Evolutionary conservation across 2,113 vertebrate species (phyloP), one percentile per base, ranked within the genome.

Genomic region (Galbula dea): DNA sequence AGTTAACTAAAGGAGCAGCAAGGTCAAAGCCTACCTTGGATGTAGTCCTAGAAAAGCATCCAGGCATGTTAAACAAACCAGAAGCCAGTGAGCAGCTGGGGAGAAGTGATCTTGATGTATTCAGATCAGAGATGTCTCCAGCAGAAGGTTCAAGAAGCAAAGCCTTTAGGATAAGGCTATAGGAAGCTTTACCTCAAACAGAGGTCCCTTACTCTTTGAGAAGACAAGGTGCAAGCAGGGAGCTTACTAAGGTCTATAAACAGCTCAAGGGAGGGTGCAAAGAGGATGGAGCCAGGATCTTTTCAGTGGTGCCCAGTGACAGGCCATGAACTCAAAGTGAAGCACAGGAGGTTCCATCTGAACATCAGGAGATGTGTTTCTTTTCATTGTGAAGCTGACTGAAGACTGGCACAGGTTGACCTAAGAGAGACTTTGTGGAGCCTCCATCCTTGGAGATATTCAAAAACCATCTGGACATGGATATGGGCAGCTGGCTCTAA

Each of bases 21-120:
- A 93, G 95, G 95, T 95, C 96, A 93, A 81, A 85, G 45, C 79
- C 29, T 92, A 93, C 81, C 66, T 92, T 94, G 86, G 90, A 93
- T 83, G 81, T 34, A 95, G 94, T 89, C 89, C 94, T 95, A 95
- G 96, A 93, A 96, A 96, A 79, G 41, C 94, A 94, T 30, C 92
- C 94, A 95, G 81, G 94, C 67, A 6, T 15, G 11, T 46, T 95
- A 94, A 96, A 92, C 90, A 69, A 92, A 96, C 24, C 62, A 94
- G 92, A 94, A 93, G 67, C 79, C 90, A 58, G 96, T 6, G 69
- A 93, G 75, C 83, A 89, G 93, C 86, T 79, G 63, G 71, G 89
- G 86, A 82, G 77, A 62, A 76, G 81, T 92, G 94, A 96, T 94
- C 89, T 62, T 96, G 95, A 96, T 95, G 89, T 72, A 21, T 90